Percentiles rank a stretch among this genome's conserved stretches.
phyloP scores from a whole-genome alignment of 2,113 vertebrate species.

The Chroicocephalus ridibundus region DNA sequence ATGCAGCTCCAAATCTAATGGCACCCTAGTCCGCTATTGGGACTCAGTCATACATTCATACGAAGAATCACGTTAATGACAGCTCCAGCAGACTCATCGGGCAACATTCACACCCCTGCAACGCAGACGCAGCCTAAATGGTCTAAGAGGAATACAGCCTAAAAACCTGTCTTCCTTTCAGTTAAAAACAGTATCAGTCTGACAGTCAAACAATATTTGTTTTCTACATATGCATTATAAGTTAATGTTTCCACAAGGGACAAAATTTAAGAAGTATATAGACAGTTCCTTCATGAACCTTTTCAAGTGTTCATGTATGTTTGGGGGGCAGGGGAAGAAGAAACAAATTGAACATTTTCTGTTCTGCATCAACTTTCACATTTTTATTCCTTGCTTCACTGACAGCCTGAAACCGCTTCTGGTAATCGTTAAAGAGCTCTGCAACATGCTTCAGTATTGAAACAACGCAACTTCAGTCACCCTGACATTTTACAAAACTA shows the following conservation, averaged over 20 bases:
- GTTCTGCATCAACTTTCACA: neutral
- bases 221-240: neutral
- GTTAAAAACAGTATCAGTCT: neutral
- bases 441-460: neutral
- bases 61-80: neutral
- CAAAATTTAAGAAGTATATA: neutral
- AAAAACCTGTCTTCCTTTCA: neutral
- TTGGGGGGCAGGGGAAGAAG: neutral
- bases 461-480: neutral
- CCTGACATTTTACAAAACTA: neutral
- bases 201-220: neutral
- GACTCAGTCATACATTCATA: neutral
- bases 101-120: neutral
- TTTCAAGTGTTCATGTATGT: neutral
- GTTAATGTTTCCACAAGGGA: neutral
- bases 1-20: neutral
- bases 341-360: neutral
- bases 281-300: neutral
- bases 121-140: neutral
- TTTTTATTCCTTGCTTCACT: slow-evolving; percentile 27
- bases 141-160: neutral
- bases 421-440: neutral
- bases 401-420: neutral
- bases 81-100: neutral
- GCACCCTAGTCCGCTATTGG: neutral